phyloP scores from a whole-genome alignment of 2,113 vertebrate genomes.

The Scopus umbretta region DNA sequence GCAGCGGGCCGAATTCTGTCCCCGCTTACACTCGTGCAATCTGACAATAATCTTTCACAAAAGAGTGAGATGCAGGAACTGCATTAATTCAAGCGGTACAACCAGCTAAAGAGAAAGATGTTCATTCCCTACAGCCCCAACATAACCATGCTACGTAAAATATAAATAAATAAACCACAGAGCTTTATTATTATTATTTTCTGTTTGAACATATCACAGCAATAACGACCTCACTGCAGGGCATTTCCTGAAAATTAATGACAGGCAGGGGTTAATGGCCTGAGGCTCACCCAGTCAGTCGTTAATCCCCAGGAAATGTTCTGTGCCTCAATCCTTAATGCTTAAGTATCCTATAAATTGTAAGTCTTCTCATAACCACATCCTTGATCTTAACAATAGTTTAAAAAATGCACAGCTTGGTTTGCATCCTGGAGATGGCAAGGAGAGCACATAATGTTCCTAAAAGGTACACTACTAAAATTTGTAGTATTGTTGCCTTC shows the following conservation, averaged over 20 bases:
- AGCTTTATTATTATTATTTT: conserved; percentile 10
- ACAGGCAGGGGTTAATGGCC: conserved; percentile 58
- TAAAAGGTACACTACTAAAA: not conserved
- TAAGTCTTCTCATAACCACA: conserved; percentile 64
- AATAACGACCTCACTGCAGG: conserved; percentile 54
- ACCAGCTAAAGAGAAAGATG: not conserved
- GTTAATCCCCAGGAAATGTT: conserved; percentile 63
- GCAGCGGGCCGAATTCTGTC: conserved; percentile 33
- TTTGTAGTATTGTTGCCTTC: not conserved
- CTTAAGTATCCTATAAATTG: conserved; percentile 66
- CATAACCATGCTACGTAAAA: not conserved
- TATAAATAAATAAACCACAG: conserved; percentile 35
- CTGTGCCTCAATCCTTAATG: conserved; percentile 61
- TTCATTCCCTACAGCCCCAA: not conserved
- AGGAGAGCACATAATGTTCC: not conserved
- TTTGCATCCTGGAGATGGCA: conserved; percentile 43
- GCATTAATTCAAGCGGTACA: not conserved
- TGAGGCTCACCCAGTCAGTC: conserved; percentile 61
- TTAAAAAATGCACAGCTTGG: conserved; percentile 23
- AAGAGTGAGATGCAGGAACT: not conserved
- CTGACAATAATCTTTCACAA: not conserved
- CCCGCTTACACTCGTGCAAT: not conserved
- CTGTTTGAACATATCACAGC: conserved; percentile 19
- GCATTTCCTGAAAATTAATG: conserved; percentile 61
- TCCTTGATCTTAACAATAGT: conserved; percentile 57